Evolutionary conservation across 2,797 vertebrate species (phyloP).

Genomic region (Spinus pinus): DNA sequence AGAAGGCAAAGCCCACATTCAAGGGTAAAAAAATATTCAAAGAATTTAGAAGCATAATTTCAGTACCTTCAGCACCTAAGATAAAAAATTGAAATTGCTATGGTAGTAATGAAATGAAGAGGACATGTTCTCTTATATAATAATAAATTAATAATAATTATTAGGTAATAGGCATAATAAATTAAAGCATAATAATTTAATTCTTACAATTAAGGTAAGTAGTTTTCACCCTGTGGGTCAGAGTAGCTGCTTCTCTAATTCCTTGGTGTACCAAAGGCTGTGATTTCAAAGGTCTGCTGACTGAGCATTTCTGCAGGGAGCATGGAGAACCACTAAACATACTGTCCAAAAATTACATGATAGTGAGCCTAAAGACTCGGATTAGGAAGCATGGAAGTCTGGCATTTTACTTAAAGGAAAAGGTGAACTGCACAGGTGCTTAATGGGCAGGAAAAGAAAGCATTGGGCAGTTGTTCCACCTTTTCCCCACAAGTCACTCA

Average conservation of each 20-base stretch:
- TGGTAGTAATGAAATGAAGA: not conserved
- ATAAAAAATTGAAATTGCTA: not conserved
- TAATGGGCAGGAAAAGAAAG: not conserved
- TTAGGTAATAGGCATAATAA: too few relatives aligned
- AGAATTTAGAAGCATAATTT: not conserved
- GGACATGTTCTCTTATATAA: not conserved
- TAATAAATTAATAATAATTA: too few relatives aligned
- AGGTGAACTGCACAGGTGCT: not conserved
- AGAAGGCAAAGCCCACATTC: not conserved
- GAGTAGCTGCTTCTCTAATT: not conserved
- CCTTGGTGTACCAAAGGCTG: not conserved
- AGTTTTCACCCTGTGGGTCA: not conserved
- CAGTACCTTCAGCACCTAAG: not conserved
- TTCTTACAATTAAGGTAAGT: not conserved
- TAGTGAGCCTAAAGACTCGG: not conserved
- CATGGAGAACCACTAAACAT: fast-evolving
- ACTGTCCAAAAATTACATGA: not conserved
- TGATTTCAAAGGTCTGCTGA: not conserved
- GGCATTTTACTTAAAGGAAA: not conserved
- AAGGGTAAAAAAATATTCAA: not conserved
- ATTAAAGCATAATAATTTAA: not conserved
- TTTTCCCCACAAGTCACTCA: not conserved
- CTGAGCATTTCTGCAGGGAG: not conserved
- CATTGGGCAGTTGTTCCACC: not conserved
- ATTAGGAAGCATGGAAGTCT: not conserved